phyloP scores from a whole-genome alignment of 2,113 vertebrate genomes.

The Hippocampus mohnikei region DNA sequence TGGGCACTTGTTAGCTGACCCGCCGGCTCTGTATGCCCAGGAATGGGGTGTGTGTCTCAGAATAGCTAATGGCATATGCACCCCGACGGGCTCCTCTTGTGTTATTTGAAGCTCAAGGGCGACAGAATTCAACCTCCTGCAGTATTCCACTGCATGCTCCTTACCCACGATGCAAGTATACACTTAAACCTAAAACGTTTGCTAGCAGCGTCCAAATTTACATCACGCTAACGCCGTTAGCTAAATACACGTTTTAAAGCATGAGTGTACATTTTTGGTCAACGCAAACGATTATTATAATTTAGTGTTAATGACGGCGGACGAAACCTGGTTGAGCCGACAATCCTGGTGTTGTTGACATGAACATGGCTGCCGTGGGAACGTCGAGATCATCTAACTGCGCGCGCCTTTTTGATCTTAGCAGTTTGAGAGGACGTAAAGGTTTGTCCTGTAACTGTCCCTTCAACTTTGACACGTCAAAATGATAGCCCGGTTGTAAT shows the following conservation, averaged over 20 bases:
- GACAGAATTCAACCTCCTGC: slow-evolving; percentile 63
- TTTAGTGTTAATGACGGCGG: too few relatives aligned
- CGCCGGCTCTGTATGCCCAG: slow-evolving; percentile 50
- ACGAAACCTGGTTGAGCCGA: too few relatives aligned
- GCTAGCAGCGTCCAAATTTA: neutral
- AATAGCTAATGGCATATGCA: slow-evolving; percentile 74
- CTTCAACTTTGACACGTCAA: too few relatives aligned
- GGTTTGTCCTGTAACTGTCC: too few relatives aligned
- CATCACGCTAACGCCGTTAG: neutral
- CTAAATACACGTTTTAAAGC: neutral
- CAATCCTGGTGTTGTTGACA: slow-evolving; percentile 27
- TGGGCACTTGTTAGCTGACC: slow-evolving; percentile 18
- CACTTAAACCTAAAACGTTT: too few relatives aligned
- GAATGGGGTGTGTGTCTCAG: slow-evolving; percentile 71
- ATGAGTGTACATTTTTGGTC: neutral
- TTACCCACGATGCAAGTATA: neutral
- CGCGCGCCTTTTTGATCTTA: slow-evolving; percentile 13
- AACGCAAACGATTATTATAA: neutral
- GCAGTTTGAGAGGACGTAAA: too few relatives aligned
- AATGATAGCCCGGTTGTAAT: too few relatives aligned
- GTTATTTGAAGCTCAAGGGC: slow-evolving; percentile 76
- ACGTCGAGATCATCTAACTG: slow-evolving; percentile 71
- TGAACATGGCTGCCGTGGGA: slow-evolving; percentile 66
- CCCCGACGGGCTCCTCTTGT: slow-evolving; percentile 35
- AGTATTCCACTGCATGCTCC: neutral